Percentiles rank a stretch among this genome's conserved stretches.
phyloP scores from a whole-genome alignment of 2,888 invertebrate species.

The Thera obeliscata region DNA sequence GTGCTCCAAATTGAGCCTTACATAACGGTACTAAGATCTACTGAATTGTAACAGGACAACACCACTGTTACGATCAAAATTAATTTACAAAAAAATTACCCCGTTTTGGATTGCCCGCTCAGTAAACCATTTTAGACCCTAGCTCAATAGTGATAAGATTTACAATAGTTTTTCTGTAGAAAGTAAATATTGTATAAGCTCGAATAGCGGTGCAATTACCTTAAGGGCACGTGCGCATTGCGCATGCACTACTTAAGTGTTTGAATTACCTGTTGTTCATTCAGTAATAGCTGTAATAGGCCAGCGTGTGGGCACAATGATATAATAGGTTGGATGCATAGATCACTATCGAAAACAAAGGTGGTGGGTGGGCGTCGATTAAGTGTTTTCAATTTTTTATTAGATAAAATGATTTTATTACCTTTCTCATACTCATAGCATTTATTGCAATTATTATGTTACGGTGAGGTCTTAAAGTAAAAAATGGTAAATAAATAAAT shows the following conservation, averaged over 20 bases:
- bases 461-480: too few relatives aligned
- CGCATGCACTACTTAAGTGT: conserved; percentile 42
- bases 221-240: conserved; percentile 55
- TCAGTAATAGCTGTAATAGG: conserved; percentile 19
- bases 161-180: conserved; percentile 19
- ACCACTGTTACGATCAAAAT: conserved; percentile 42
- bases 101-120: conserved; percentile 27
- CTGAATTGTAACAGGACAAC: conserved; percentile 19
- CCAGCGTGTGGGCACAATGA: conserved; percentile 34
- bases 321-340: conserved; percentile 42
- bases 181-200: conserved; percentile 23
- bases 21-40: conserved; percentile 23
- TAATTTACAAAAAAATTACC: conserved; percentile 46
- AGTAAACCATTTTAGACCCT: conserved; percentile 33
- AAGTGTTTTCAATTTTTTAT: conserved; percentile 33
- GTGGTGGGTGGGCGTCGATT: conserved; percentile 16
- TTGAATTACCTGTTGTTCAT: conserved; percentile 33
- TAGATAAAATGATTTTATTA: not conserved
- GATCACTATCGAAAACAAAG: conserved; percentile 51
- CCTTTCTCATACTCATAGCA: too few relatives aligned
- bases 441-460: too few relatives aligned
- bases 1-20: conserved; percentile 32
- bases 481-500: too few relatives aligned
- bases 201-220: conserved; percentile 47
- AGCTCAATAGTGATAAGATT: conserved; percentile 32